These are phyloP conservation scores for Cloeon dipterum DNA, from an alignment of 2,888 invertebrate genomes.

Conservation along the genomic window DNA sequence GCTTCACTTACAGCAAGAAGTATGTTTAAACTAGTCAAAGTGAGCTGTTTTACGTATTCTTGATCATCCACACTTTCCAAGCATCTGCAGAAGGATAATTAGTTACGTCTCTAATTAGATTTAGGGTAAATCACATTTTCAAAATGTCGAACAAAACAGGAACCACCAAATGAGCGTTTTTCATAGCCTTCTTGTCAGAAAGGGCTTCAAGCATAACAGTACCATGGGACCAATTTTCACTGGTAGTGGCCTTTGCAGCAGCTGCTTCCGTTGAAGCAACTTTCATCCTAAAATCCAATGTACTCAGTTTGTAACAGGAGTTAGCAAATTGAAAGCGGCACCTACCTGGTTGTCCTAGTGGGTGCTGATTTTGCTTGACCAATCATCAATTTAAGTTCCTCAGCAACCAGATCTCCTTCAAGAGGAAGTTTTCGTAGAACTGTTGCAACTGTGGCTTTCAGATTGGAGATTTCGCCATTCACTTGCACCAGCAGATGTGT, in stretches of 20 bases:
- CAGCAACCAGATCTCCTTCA: neutral
- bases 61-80: conserved; percentile 59
- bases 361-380: neutral
- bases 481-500: too few relatives aligned
- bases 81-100: conserved; percentile 22
- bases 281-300: too few relatives aligned
- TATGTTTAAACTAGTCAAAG: conserved; percentile 50
- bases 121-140: conserved; percentile 28
- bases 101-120: too few relatives aligned
- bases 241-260: too few relatives aligned
- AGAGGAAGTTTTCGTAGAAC: neutral
- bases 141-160: conserved; percentile 53
- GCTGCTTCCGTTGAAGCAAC: too few relatives aligned
- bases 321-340: neutral
- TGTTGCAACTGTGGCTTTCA: neutral
- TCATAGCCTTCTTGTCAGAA: conserved; percentile 63
- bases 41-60: conserved; percentile 74
- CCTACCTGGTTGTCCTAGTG: neutral
- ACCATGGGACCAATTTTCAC: conserved; percentile 51
- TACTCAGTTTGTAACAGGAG: neutral
- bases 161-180: conserved; percentile 39
- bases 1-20: conserved; percentile 30
- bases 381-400: neutral
- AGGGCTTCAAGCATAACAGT: conserved; percentile 59
- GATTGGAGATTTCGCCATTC: neutral